Evolutionary conservation across 2,113 vertebrate species (phyloP), one percentile per base, ranked within the genome.

Genomic region (Alectura lathami): DNA sequence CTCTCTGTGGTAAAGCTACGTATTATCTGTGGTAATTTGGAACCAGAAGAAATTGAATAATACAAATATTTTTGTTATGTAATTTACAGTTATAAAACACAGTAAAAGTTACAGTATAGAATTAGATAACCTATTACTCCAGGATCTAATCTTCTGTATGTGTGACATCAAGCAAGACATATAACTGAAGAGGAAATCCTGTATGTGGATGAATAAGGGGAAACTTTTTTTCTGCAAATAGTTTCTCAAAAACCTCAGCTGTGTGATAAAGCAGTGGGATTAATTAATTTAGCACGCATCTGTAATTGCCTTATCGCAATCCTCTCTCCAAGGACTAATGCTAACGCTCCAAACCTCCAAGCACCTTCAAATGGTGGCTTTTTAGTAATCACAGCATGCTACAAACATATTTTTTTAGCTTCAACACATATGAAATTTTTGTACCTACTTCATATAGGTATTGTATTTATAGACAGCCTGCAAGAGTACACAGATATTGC

Each of bases 251-350:
- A 94, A 50, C 16, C 76, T 91, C 86, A 48, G 2, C 68, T 77
- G 54, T 66, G 59, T 80, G 72, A 80, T 77, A 94, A 95, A 96
- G 88, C 85, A 83, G 67, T 74, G 85, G 96, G 95, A 96, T 94
- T 94, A 93, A 91, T 95, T 96, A 96, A 93, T 95, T 93, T 90
- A 86, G 45, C 42, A 86, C 1, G 70, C 75, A 83, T 80, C 60
- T 93, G 21, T 94, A 90, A 94, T 81, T 95, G 72, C 47, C 59
- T 95, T 80, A 90, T 70, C 21, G 2, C 68, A 90, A 74, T 81
- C 42, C 59, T 54, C 59, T 93, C 94, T 93, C 90, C 51, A 60
- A 91, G 60, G 85, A 86, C 88, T 59, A 74, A 86, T 45, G 57
- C 20, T 77, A 86, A 93, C 8, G 0, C 20, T 83, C 59, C 42